Evolutionary conservation across 2,113 vertebrate genomes (phyloP).

Genomic region (Archilochus colubris): DNA sequence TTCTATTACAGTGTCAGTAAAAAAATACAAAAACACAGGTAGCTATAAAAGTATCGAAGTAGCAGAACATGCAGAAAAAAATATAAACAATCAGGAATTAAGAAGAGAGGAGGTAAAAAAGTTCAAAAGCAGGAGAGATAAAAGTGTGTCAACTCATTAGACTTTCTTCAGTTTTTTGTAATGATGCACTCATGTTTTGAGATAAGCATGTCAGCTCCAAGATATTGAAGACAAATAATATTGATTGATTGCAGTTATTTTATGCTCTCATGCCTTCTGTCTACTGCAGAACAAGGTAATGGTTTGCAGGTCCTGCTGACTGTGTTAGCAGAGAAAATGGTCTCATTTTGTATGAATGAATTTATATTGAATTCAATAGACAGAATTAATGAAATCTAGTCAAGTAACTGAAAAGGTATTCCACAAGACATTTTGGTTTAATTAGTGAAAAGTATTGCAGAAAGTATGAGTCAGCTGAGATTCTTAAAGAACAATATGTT

Average conservation of each 20-base stretch:
- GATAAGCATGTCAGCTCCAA: slow-evolving; percentile 28
- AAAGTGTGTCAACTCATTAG: slow-evolving; percentile 10
- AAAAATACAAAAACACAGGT: rapidly evolving
- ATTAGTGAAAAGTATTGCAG: slow-evolving; percentile 62
- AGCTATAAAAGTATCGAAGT: not conserved
- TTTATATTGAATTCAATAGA: slow-evolving; percentile 66
- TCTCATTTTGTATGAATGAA: slow-evolving; percentile 45
- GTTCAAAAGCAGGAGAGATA: not conserved
- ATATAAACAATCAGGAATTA: not conserved
- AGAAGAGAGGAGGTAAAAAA: not conserved
- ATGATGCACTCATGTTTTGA: slow-evolving; percentile 20
- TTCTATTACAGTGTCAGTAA: not conserved
- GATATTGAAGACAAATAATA: slow-evolving; percentile 22
- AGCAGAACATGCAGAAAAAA: not conserved
- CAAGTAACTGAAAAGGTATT: slow-evolving; percentile 64
- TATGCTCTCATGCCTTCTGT: not conserved
- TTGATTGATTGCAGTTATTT: slow-evolving; percentile 33
- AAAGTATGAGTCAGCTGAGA: slow-evolving; percentile 50
- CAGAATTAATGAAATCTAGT: slow-evolving; percentile 69
- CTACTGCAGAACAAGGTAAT: not conserved
- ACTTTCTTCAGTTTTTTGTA: not conserved
- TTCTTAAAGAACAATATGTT: slow-evolving; percentile 44
- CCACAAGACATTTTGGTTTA: slow-evolving; percentile 66
- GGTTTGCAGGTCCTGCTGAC: slow-evolving; percentile 14
- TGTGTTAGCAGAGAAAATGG: slow-evolving; percentile 34